Percentiles rank a stretch among this genome's conserved stretches.
These are phyloP conservation scores for Helogale parvula DNA, from an alignment of 2,113 vertebrate genomes.

Conservation along the genomic window DNA sequence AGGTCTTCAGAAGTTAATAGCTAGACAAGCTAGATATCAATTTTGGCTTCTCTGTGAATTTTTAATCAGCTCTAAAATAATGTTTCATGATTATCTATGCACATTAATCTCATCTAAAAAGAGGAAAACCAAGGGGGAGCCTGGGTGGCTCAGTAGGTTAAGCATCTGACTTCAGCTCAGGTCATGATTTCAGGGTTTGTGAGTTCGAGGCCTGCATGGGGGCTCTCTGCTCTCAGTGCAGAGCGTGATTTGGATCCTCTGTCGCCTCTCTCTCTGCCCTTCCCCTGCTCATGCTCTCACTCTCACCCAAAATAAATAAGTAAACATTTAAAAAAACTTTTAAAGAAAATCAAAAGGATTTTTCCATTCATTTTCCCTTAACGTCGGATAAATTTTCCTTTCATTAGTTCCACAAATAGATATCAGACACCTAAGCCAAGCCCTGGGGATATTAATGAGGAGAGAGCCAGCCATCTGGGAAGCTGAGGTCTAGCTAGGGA, in stretches of 20 bases:
- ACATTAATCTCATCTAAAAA: background rate
- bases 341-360: background rate
- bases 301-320: too few relatives aligned
- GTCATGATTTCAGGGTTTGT: too few relatives aligned
- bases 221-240: too few relatives aligned
- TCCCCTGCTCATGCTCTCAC: too few relatives aligned
- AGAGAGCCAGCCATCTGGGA: background rate
- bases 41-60: background rate
- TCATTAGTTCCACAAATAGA: background rate
- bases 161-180: too few relatives aligned
- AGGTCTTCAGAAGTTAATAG: background rate
- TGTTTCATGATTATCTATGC: background rate
- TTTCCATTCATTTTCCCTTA: constrained; percentile 43
- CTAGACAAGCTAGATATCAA: background rate
- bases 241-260: too few relatives aligned
- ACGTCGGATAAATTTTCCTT: background rate
- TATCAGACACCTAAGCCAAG: background rate
- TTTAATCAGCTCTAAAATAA: background rate
- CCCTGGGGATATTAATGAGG: background rate
- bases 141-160: too few relatives aligned
- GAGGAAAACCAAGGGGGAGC: background rate
- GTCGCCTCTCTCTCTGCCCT: too few relatives aligned
- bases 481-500: background rate
- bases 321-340: too few relatives aligned
- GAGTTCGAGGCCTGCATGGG: too few relatives aligned